Conservation (phyloP, 2,113 vertebrate genomes). For the Rhinoderma darwinii region DNA sequence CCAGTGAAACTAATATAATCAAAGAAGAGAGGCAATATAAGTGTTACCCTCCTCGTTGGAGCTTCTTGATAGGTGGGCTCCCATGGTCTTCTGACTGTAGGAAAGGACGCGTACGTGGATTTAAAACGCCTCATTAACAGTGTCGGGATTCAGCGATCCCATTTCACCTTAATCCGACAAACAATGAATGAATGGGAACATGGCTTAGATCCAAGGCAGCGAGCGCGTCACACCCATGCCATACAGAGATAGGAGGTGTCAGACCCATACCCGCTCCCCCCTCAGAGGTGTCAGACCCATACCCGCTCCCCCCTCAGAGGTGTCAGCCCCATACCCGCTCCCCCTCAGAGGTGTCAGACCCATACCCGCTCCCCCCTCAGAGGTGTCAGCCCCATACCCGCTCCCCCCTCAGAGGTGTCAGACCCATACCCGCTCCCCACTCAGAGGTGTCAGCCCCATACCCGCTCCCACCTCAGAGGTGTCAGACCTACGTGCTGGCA, state of each 20-base stretch:
- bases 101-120: neutral
- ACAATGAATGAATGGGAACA: neutral
- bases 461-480: neutral
- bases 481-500: neutral
- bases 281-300: neutral
- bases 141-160: conserved; percentile 2
- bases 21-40: neutral
- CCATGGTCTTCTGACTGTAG: neutral
- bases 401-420: too few species aligned
- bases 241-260: neutral
- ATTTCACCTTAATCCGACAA: conserved; percentile 8
- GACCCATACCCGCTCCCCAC: neutral
- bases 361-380: too few species aligned
- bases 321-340: too few species aligned
- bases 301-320: too few species aligned
- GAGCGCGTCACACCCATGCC: neutral
- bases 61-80: neutral
- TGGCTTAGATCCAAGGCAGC: neutral
- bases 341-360: neutral
- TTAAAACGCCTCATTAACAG: neutral
- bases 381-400: neutral
- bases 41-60: neutral
- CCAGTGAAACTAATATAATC: neutral
- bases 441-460: neutral
- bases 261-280: neutral